These are phyloP conservation scores for Himalopsyche phryganea DNA, from an alignment of 1,140 invertebrate genomes.

Conservation along the genomic window DNA sequence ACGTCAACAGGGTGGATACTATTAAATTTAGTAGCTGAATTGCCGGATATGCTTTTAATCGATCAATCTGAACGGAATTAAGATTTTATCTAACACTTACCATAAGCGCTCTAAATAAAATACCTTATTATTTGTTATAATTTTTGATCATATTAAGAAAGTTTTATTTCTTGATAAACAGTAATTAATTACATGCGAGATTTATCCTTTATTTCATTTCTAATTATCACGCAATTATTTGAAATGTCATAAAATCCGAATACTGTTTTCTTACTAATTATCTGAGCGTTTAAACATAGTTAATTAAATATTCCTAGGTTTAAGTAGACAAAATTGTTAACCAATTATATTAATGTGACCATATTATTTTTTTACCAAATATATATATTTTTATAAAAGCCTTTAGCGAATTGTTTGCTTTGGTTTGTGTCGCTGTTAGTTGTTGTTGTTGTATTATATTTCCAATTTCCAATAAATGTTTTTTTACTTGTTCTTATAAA, in stretches of 20 bases:
- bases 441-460: no score
- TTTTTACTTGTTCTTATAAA: no score
- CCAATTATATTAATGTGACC: background rate
- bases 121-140: background rate
- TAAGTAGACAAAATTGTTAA: slow-evolving; percentile 1
- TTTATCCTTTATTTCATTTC: background rate
- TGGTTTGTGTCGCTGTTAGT: no score
- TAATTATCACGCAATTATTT: no score
- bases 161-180: background rate
- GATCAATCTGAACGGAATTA: no score
- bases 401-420: background rate
- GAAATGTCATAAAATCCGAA: no score
- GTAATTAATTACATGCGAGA: background rate
- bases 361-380: no score
- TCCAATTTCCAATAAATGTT: no score
- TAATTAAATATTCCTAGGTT: background rate
- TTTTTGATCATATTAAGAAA: background rate
- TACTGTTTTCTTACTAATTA: no score
- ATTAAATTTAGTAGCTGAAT: slow-evolving; percentile 3
- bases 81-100: background rate
- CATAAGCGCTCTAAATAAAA: no score
- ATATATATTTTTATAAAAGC: slow-evolving; percentile 1
- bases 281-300: no score
- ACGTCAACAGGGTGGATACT: slow-evolving; percentile 8
- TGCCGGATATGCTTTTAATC: no score